Evolutionary conservation across 2,797 vertebrate genomes (phyloP), one percentile per base, ranked within the genome.

Genomic region (Enteromius mattozi): DNA sequence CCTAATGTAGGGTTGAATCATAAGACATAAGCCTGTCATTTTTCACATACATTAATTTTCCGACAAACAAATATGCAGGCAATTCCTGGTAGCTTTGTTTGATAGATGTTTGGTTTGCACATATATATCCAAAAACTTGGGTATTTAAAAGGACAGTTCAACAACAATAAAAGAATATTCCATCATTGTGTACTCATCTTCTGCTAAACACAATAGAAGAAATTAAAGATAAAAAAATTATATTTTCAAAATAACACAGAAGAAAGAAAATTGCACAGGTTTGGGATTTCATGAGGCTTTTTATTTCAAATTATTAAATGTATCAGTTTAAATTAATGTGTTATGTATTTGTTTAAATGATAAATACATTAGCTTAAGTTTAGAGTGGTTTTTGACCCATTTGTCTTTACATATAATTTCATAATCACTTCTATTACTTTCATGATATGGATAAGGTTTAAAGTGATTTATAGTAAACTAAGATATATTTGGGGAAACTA

Each of bases 1-100:
- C 7, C 35, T 82, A 82, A 82, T 72, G 24, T 72, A 51, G 33
- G 27, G 49, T 35, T 47, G 17, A 69, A 80, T 80, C 63, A 54
- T 19, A 35, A 54, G 19, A 30, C 63, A 35, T 47, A 33, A 47
- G 80, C 4, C 68, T 19, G 42, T 72, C 3, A 72, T 82, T 82
- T 81, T 74, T 74, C 40, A 49, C 19, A 17, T 59, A 4, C 40
- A 47, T 47, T 81, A 0, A 17, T 74, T 74, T 47, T 6, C 13
- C 27, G 21, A 17, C 24, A 37, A 65, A 66, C 27, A 66, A 68
- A 45, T 59, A 66, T 21, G 3, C 66, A 37, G 40, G 47, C 65
- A 24, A 49, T 24, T 63, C 19, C 27, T 70, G 13, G 47, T 80
- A 24, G 33, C 30, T 75, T 54, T 75, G 47, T 19, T 54, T 40